phyloP scores from a whole-genome alignment of 2,113 vertebrate genomes.

The Dermatemys mawii region DNA sequence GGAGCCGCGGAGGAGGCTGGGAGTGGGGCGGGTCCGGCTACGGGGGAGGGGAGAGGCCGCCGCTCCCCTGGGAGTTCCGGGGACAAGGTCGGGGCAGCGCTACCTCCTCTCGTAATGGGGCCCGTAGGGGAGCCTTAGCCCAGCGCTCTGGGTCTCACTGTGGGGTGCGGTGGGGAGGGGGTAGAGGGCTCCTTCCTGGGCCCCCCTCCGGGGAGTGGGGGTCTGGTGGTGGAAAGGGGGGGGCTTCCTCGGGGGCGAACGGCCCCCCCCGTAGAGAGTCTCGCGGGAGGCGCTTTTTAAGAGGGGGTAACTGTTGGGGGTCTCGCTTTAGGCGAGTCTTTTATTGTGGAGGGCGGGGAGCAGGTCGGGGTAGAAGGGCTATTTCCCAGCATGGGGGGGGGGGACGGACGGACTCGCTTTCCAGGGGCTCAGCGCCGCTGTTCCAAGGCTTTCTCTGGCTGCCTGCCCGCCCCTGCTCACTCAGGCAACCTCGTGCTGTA shows the following conservation, averaged over 20 bases:
- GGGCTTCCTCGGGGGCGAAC: background rate
- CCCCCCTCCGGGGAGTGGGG: background rate
- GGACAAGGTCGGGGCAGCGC: background rate
- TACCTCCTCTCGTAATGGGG: no score
- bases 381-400: no score
- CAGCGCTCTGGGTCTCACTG: background rate
- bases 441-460: background rate
- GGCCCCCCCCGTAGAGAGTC: no score
- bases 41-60: background rate
- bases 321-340: background rate
- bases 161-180: no score
- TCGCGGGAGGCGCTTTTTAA: background rate
- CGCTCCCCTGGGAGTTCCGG: background rate
- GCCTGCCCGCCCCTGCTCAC: background rate
- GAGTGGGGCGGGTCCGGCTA: conserved; percentile 51
- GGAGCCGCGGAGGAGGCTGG: conserved; percentile 61
- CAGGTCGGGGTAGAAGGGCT: background rate
- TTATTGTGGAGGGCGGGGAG: background rate
- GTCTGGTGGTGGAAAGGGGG: background rate
- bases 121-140: no score
- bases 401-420: background rate
- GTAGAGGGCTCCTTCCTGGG: no score
- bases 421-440: background rate
- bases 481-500: background rate
- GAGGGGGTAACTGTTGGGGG: background rate